phyloP scores from a whole-genome alignment of 2,888 invertebrate genomes.

The Galerucella nymphaeae region DNA sequence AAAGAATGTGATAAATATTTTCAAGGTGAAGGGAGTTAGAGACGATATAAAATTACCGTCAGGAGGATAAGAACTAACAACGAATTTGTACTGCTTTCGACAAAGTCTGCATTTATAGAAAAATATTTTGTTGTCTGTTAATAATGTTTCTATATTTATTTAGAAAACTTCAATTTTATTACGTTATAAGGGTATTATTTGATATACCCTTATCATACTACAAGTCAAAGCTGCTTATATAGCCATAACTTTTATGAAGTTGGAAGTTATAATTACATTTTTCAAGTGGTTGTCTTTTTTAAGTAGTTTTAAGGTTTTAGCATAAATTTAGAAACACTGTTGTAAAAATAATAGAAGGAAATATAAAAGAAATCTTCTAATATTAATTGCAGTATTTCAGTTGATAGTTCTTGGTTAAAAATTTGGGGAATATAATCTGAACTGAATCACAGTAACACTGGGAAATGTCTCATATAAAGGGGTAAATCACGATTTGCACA shows the following conservation, averaged over 20 bases:
- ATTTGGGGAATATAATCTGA: slow-evolving; percentile 44
- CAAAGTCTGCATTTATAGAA: too few species aligned
- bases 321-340: not conserved
- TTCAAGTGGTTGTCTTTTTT: too few species aligned
- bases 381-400: not conserved
- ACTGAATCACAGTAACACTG: slow-evolving; percentile 58
- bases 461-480: slow-evolving; percentile 53
- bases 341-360: not conserved
- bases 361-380: not conserved
- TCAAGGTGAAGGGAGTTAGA: slow-evolving; percentile 28
- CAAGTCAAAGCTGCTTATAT: too few species aligned
- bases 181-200: too few species aligned
- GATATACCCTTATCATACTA: too few species aligned
- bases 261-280: too few species aligned
- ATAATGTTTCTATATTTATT: too few species aligned
- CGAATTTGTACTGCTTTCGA: not conserved
- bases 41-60: slow-evolving; percentile 31
- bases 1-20: slow-evolving; percentile 45
- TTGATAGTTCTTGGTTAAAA: slow-evolving; percentile 20
- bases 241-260: too few species aligned
- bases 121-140: too few species aligned
- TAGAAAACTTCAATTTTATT: too few species aligned
- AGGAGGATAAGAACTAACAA: slow-evolving; percentile 12
- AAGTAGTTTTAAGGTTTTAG: not conserved
- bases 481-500: slow-evolving; percentile 48